Evolutionary conservation across 2,888 invertebrate species (phyloP).

Genomic region (Mallateleia sp.): DNA sequence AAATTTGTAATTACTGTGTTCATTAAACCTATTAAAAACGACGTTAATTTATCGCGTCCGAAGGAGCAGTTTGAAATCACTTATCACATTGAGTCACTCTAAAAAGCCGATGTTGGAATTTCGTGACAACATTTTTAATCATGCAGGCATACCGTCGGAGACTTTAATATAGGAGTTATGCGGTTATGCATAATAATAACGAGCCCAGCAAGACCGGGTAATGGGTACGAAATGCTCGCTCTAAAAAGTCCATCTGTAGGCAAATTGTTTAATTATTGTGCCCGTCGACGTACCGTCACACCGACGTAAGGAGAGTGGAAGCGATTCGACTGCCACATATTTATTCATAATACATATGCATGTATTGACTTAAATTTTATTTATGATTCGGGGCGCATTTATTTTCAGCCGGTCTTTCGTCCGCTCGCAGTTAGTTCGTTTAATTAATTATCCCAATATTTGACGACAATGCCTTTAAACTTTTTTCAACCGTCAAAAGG

Average conservation of each 20-base stretch:
- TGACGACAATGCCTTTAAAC: not conserved
- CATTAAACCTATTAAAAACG: constrained; percentile 47
- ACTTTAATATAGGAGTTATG: constrained; percentile 89
- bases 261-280: constrained; percentile 89
- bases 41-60: constrained; percentile 31
- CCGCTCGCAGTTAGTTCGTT: not conserved
- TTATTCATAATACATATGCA: constrained; percentile 69
- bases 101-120: constrained; percentile 84
- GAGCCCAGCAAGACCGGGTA: constrained; percentile 76
- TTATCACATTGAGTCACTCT: constrained; percentile 68
- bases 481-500: not conserved
- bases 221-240: constrained; percentile 86
- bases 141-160: constrained; percentile 86
- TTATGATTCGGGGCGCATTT: constrained; percentile 37
- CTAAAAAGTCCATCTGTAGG: constrained; percentile 89
- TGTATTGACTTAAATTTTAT: constrained; percentile 57
- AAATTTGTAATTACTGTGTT: constrained; percentile 59
- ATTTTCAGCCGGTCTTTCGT: not conserved
- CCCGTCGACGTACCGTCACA: constrained; percentile 58
- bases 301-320: constrained; percentile 63
- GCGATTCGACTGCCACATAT: constrained; percentile 57
- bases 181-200: constrained; percentile 88
- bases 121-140: constrained; percentile 89
- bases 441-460: constrained; percentile 22
- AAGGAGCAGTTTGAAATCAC: constrained; percentile 63